A percentile compares a stretch with the other conserved stretches of the same genome.
These are phyloP conservation scores for Alexandromys fortis DNA, from an alignment of 2,113 vertebrate genomes.

Conservation along the genomic window DNA sequence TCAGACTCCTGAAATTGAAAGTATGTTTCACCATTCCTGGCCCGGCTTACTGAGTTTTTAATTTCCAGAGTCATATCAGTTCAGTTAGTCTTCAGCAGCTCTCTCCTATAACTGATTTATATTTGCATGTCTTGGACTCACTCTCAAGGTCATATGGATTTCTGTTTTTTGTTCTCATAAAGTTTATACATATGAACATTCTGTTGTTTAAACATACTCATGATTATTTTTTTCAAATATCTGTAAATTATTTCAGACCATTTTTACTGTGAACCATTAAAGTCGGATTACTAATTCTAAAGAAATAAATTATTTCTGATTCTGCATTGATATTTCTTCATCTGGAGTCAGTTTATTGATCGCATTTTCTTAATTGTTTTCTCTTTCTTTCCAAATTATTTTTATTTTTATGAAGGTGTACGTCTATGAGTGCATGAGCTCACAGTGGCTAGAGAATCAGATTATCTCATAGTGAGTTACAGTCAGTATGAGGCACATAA, in stretches of 20 bases:
- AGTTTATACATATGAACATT: not conserved
- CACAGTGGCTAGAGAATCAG: not conserved
- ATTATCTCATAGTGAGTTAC: not conserved
- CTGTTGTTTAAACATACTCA: not conserved
- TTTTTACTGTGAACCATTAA: not conserved
- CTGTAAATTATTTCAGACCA: not conserved
- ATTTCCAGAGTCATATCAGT: not conserved
- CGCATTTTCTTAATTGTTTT: not conserved
- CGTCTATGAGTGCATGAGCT: accelerated
- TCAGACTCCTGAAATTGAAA: not conserved
- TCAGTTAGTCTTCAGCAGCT: not conserved
- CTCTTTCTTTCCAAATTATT: not conserved
- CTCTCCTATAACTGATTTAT: not conserved
- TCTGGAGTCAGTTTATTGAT: not conserved
- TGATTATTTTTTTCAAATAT: not conserved
- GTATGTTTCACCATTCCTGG: not conserved
- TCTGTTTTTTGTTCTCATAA: not conserved
- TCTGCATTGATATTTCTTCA: not conserved
- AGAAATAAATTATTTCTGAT: not conserved
- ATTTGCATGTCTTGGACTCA: not conserved
- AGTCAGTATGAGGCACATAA: not conserved
- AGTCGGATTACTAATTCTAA: not conserved
- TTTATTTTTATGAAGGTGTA: not conserved
- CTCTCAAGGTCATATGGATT: not conserved
- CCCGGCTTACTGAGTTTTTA: not conserved